A percentile compares a stretch with the other conserved stretches of the same genome.
phyloP scores from a whole-genome alignment of 1,140 invertebrate genomes.

The Zaprionus davidi region DNA sequence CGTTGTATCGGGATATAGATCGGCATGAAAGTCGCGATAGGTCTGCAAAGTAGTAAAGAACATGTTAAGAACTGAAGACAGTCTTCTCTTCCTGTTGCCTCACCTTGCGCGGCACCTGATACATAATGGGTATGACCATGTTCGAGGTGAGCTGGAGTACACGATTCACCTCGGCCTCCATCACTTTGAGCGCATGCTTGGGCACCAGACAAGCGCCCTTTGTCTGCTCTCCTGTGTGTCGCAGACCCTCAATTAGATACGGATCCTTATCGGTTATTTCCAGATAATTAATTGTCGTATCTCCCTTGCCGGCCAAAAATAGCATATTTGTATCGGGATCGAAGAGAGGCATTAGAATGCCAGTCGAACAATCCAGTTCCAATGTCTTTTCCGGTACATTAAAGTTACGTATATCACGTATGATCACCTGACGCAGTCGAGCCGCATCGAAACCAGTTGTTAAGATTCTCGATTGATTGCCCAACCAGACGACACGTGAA shows the following conservation, averaged over 20 bases:
- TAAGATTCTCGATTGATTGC: conserved; percentile 91
- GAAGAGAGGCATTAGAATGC: conserved; percentile 94
- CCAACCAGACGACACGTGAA: conserved; percentile 94
- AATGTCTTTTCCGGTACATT: conserved; percentile 90
- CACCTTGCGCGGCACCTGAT: conserved; percentile 95
- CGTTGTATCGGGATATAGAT: conserved; percentile 95
- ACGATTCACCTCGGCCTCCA: conserved; percentile 97
- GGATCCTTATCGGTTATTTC: conserved; percentile 94
- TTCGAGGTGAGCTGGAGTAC: conserved; percentile 93
- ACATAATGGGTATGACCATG: conserved; percentile 95
- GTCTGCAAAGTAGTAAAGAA: conserved; percentile 86
- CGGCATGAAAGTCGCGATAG: conserved; percentile 96
- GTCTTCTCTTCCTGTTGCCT: conserved; percentile 80
- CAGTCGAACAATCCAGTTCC: conserved; percentile 94
- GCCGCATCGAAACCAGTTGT: conserved; percentile 92
- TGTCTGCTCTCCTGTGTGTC: conserved; percentile 91
- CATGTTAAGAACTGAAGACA: not conserved
- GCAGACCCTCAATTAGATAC: conserved; percentile 90
- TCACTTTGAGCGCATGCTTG: conserved; percentile 95
- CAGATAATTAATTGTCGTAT: conserved; percentile 94
- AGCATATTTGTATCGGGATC: conserved; percentile 97
- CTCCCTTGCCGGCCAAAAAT: conserved; percentile 96
- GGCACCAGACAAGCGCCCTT: conserved; percentile 96
- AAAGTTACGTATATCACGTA: conserved; percentile 94
- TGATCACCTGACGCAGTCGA: conserved; percentile 92